These are phyloP conservation scores for Xyrauchen texanus DNA, from an alignment of 2,113 vertebrate species.

Conservation along the genomic window DNA sequence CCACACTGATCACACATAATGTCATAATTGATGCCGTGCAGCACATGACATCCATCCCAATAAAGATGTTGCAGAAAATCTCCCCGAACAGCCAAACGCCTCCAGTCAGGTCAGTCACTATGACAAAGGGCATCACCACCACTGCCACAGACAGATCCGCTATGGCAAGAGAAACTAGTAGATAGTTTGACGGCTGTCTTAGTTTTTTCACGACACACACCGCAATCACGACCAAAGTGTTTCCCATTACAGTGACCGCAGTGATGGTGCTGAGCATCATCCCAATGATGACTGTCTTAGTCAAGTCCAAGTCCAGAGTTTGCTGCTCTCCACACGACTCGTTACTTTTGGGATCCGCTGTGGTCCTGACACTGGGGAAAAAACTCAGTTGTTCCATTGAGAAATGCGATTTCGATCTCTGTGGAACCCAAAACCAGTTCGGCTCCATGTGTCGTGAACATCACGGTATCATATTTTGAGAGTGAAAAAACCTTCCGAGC, in stretches of 20 bases:
- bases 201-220: conserved; percentile 81
- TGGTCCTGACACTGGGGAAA: not conserved
- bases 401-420: conserved; percentile 7
- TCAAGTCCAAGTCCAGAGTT: conserved; percentile 65
- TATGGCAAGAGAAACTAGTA: conserved; percentile 77
- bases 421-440: conserved; percentile 22
- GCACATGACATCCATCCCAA: conserved; percentile 83
- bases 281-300: conserved; percentile 76
- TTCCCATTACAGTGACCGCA: conserved; percentile 79
- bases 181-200: conserved; percentile 79
- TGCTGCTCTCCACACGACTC: conserved; percentile 74
- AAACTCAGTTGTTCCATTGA: conserved; percentile 22
- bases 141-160: conserved; percentile 79
- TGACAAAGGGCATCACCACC: conserved; percentile 80
- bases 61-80: conserved; percentile 81
- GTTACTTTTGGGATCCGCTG: conserved; percentile 63
- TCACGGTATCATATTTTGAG: conserved; percentile 18
- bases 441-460: conserved; percentile 38
- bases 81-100: conserved; percentile 81
- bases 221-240: conserved; percentile 79
- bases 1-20: conserved; percentile 81
- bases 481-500: conserved; percentile 17
- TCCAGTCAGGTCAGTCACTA: conserved; percentile 80
- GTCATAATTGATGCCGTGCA: conserved; percentile 83
- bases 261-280: conserved; percentile 76